phyloP scores from a whole-genome alignment of 2,113 vertebrate genomes.

The Corythoichthys haematopterus region DNA sequence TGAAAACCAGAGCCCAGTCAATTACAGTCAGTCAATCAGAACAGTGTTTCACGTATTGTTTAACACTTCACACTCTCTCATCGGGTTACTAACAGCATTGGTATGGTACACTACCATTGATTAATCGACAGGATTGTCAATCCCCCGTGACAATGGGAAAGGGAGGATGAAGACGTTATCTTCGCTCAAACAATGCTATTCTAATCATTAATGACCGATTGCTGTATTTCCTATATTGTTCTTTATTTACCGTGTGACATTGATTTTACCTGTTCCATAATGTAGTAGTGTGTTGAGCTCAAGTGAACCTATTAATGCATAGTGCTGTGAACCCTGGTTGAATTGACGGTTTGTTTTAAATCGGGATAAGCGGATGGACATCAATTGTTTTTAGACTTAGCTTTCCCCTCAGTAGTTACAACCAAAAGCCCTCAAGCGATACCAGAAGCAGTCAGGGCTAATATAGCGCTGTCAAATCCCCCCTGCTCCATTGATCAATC shows the following conservation, averaged over 20 bases:
- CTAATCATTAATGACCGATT: not conserved
- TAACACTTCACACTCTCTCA: too few species aligned
- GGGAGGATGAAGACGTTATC: not conserved
- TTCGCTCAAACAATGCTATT: not conserved
- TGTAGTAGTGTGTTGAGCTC: not conserved
- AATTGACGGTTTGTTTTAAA: not conserved
- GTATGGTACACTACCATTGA: not conserved
- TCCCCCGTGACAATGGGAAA: too few species aligned
- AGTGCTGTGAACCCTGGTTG: not conserved
- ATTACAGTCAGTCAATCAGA: too few species aligned
- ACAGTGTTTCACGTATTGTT: too few species aligned
- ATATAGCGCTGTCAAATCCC: too few species aligned
- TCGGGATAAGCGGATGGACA: too few species aligned
- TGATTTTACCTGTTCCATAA: not conserved
- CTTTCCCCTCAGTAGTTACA: not conserved
- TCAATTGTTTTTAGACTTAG: not conserved
- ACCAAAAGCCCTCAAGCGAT: too few species aligned
- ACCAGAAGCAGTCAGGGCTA: too few species aligned
- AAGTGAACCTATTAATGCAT: not conserved
- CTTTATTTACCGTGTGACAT: not conserved
- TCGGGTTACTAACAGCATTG: too few species aligned
- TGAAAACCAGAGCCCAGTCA: not conserved
- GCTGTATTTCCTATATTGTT: not conserved
- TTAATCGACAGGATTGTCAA: not conserved
- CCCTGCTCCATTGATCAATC: too few species aligned